These are phyloP conservation scores for Lycaon pictus DNA, from an alignment of 2,113 vertebrate genomes.

Conservation along the genomic window DNA sequence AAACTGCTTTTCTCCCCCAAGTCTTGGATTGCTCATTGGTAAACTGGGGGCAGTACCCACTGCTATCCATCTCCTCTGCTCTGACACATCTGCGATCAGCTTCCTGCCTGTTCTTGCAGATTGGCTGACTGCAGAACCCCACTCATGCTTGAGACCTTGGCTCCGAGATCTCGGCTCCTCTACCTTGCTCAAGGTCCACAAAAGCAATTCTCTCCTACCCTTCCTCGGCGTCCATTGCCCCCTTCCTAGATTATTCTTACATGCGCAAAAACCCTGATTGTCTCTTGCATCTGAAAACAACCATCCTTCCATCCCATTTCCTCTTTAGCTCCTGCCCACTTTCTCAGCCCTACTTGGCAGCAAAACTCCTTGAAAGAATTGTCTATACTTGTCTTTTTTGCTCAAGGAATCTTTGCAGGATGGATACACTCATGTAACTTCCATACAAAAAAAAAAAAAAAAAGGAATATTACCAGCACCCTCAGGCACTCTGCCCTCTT, in stretches of 20 bases:
- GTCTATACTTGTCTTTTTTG: background rate
- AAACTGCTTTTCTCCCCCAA: background rate
- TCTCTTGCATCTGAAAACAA: background rate
- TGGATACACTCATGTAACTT: background rate
- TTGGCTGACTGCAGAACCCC: background rate
- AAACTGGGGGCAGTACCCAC: background rate
- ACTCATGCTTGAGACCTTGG: rapidly evolving
- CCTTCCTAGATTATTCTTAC: background rate
- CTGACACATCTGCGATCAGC: rapidly evolving
- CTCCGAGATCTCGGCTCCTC: background rate
- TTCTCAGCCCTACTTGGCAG: background rate
- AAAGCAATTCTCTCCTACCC: background rate
- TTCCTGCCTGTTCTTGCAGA: background rate
- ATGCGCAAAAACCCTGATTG: background rate
- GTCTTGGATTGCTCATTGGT: background rate
- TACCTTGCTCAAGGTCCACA: background rate
- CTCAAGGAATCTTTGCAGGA: background rate
- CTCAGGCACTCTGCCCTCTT: background rate
- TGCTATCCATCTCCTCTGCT: background rate
- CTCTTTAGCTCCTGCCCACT: background rate
- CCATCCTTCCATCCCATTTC: background rate
- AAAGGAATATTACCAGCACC: background rate
- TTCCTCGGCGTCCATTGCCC: rapidly evolving
- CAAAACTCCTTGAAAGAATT: background rate
- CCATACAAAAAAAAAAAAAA: background rate